Percentiles rank a stretch among this genome's conserved stretches.
Evolutionary conservation across 2,797 vertebrate species (phyloP).

Genomic region (Aplochiton taeniatus): DNA sequence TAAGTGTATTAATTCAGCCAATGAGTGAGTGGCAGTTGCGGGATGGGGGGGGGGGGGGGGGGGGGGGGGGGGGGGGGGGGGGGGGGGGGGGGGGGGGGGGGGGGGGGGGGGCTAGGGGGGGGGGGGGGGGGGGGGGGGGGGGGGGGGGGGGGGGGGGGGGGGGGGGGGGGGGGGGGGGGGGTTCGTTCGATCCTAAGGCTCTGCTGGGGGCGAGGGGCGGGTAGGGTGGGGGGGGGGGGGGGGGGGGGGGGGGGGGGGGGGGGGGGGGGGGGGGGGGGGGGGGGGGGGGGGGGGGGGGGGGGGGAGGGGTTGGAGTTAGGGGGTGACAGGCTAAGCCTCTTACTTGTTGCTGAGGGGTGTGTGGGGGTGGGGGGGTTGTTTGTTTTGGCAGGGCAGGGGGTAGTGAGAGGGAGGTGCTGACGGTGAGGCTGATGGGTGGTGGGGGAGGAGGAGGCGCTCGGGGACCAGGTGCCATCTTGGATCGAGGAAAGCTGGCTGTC

Average conservation of each 20-base stretch:
- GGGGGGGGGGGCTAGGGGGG: too few relatives aligned
- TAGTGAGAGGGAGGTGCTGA: slow-evolving; percentile 69
- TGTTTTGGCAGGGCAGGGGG: slow-evolving; percentile 21
- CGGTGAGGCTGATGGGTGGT: slow-evolving; percentile 21
- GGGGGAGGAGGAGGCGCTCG: slow-evolving; percentile 6
- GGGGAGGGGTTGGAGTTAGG: background rate
- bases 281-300: background rate
- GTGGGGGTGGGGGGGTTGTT: slow-evolving; percentile 9
- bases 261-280: too few relatives aligned
- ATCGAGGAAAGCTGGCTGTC: slow-evolving; percentile 72
- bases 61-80: too few relatives aligned
- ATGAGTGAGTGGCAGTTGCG: background rate
- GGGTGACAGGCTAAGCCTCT: background rate
- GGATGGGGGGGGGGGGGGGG: slow-evolving; percentile 7
- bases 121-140: too few relatives aligned
- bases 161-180: too few relatives aligned
- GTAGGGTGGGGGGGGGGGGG: background rate
- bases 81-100: slow-evolving; percentile 6
- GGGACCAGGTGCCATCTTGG: slow-evolving; percentile 79
- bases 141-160: background rate
- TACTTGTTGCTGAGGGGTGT: slow-evolving; percentile 8
- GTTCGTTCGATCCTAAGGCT: slow-evolving; percentile 58
- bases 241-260: background rate
- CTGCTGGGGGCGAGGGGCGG: background rate
- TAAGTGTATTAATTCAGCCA: slow-evolving; percentile 7